A percentile compares a stretch with the other conserved stretches of the same genome.
phyloP scores from a whole-genome alignment of 2,888 invertebrate genomes.

The Brenthis ino region DNA sequence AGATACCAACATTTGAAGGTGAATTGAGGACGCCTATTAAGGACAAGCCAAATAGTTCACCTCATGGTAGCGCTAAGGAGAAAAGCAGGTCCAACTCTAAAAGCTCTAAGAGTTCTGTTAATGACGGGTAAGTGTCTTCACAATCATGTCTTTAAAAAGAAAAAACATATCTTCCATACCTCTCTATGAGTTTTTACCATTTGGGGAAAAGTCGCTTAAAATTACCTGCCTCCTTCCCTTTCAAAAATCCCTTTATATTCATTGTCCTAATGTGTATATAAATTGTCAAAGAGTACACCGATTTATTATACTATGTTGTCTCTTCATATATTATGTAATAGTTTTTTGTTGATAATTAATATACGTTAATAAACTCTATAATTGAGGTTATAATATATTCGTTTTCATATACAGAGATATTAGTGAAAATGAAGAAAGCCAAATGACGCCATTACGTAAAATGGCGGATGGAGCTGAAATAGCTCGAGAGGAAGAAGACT shows the following conservation, averaged over 20 bases:
- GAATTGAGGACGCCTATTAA: slow-evolving; percentile 53
- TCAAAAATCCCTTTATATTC: no score
- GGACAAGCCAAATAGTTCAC: slow-evolving; percentile 50
- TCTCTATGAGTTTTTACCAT: no score
- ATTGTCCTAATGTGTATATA: no score
- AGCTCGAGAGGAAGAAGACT: slow-evolving; percentile 51
- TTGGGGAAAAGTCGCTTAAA: no score
- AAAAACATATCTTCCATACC: neutral
- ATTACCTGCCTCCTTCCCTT: no score
- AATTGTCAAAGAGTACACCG: no score
- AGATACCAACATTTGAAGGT: slow-evolving; percentile 72
- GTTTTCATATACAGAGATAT: slow-evolving; percentile 51
- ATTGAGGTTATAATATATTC: neutral
- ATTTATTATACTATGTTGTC: no score
- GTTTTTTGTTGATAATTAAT: no score
- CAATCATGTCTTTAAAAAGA: neutral
- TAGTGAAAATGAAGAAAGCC: slow-evolving; percentile 61
- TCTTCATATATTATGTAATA: no score
- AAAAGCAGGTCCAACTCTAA: slow-evolving; percentile 65
- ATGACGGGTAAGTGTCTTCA: slow-evolving; percentile 60
- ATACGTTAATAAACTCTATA: no score
- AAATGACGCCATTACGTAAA: slow-evolving; percentile 47
- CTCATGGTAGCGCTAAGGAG: slow-evolving; percentile 46
- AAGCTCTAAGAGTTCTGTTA: slow-evolving; percentile 59
- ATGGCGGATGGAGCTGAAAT: slow-evolving; percentile 59